phyloP scores from a whole-genome alignment of 2,113 vertebrate species.

The Petrocephalus zakoni region DNA sequence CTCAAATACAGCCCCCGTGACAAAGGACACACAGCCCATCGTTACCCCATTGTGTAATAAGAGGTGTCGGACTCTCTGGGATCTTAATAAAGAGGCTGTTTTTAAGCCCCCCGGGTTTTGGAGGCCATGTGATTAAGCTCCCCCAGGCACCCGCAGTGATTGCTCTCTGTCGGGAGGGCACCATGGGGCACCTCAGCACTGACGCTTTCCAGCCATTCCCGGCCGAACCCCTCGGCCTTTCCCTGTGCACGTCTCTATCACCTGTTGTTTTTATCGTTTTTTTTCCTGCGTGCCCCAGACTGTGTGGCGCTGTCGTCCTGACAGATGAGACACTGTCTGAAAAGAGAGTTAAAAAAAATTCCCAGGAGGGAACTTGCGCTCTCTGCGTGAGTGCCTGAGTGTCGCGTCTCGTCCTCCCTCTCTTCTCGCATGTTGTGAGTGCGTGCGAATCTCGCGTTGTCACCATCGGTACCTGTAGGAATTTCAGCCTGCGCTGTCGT shows the following conservation, averaged over 20 bases:
- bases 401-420: background rate
- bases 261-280: background rate
- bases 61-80: background rate
- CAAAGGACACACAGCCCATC: background rate
- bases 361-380: background rate
- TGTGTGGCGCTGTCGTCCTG: background rate
- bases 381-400: background rate
- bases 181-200: background rate
- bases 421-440: background rate
- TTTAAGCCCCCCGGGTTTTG: background rate
- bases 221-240: background rate
- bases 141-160: background rate
- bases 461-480: background rate
- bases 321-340: slow-evolving; percentile 5
- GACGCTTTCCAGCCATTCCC: background rate
- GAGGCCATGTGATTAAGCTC: background rate
- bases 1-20: background rate
- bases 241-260: background rate
- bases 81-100: background rate
- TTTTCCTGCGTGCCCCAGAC: background rate
- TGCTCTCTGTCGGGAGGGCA: background rate
- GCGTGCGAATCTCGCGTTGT: background rate
- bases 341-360: background rate
- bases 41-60: background rate
- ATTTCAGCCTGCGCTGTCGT: background rate